phyloP scores from a whole-genome alignment of 2,888 invertebrate species.

The Ernsta delagoae region DNA sequence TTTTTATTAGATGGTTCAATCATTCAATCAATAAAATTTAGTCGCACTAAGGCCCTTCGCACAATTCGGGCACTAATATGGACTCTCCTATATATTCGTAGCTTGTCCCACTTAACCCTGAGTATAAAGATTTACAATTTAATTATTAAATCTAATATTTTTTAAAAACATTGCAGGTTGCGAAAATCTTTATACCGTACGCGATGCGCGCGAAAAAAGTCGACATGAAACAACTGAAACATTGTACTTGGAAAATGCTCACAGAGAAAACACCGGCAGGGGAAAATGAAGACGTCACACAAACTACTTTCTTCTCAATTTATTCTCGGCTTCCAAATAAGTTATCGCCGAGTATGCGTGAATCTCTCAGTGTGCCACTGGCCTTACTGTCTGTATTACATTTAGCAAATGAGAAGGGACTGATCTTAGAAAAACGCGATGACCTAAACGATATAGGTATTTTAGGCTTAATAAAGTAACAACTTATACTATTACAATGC shows the following conservation, averaged over 20 bases:
- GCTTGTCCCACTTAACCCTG: no score
- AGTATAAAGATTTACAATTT: no score
- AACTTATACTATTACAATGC: not conserved
- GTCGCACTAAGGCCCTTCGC: no score
- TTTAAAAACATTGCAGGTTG: constrained; percentile 86
- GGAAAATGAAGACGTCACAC: constrained; percentile 65
- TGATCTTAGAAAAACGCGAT: constrained; percentile 80
- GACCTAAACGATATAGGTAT: constrained; percentile 83
- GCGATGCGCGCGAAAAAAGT: constrained; percentile 93
- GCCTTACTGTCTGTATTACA: constrained; percentile 93
- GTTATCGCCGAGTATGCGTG: constrained; percentile 86
- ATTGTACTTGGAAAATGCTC: constrained; percentile 89
- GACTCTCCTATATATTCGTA: no score
- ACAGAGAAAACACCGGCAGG: constrained; percentile 62
- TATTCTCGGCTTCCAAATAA: constrained; percentile 84
- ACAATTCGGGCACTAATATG: no score
- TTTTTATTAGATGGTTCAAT: no score
- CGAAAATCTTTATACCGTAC: constrained; percentile 90
- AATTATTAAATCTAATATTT: no score
- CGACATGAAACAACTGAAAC: constrained; percentile 93
- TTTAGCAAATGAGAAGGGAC: constrained; percentile 91
- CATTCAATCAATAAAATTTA: no score
- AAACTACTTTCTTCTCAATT: constrained; percentile 82
- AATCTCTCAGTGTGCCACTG: constrained; percentile 90
- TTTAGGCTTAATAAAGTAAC: constrained; percentile 60